phyloP scores from a whole-genome alignment of 2,888 invertebrate species.

The Atrina japonica region DNA sequence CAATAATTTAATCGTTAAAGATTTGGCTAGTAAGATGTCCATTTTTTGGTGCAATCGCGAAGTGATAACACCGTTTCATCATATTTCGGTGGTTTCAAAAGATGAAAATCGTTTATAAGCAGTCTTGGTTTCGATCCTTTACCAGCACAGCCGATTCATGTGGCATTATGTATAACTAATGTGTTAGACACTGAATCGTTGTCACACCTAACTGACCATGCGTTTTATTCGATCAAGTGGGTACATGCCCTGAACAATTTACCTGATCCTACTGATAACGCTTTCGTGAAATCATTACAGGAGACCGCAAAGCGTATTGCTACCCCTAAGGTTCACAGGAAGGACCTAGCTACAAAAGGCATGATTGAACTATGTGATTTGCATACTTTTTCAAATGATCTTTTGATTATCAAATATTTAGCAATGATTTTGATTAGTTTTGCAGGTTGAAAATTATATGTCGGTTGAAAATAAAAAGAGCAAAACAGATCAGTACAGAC shows the following conservation, averaged over 20 bases:
- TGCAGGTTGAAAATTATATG: conserved; percentile 14
- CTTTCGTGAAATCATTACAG: conserved; percentile 19
- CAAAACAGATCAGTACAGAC: conserved; percentile 12
- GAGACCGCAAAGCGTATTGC: conserved; percentile 28
- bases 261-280: conserved; percentile 30
- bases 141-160: conserved; percentile 33
- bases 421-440: conserved; percentile 14
- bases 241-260: conserved; percentile 12
- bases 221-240: conserved; percentile 42
- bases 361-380: conserved; percentile 29
- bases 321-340: conserved; percentile 21
- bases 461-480: conserved; percentile 12
- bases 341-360: conserved; percentile 21
- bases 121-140: neutral
- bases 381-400: neutral
- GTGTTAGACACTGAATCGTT: conserved; percentile 31
- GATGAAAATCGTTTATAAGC: conserved; percentile 23
- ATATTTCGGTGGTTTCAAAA: conserved; percentile 24
- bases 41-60: conserved; percentile 26
- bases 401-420: conserved; percentile 11
- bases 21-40: conserved; percentile 25
- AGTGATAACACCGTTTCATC: conserved; percentile 25
- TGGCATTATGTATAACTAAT: conserved; percentile 35
- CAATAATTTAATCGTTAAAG: neutral
- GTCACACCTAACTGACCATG: conserved; percentile 13